Base-by-base conservation (phyloP, 2,888 invertebrate species). In the Eristalis pertinax region DNA sequence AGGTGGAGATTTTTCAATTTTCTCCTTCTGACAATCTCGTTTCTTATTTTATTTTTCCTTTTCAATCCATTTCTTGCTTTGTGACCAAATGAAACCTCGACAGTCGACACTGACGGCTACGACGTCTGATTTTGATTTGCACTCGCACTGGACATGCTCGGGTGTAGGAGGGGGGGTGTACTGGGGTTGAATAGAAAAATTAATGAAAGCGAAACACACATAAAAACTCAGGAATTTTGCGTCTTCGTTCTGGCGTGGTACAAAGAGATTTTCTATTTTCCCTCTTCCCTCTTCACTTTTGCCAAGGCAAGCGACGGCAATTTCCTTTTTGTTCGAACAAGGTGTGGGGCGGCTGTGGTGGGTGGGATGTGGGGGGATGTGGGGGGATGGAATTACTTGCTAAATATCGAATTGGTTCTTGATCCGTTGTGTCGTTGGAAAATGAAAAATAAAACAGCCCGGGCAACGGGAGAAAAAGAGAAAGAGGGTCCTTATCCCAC, bases 51-150 rank as follows among this genome's bases (percentile, higher is more conserved):
- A 10, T 74, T 38, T n/a, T 29, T 19, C 35, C 35, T 58, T 35
- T 50, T n/a, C 50, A 50, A 50, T 50, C 19, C 19, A 50, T 50
- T 50, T 50, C 19, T 50, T 32, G 19, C 7, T 29, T 70, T 15
- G 63, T 60, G 75, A 67, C 75, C 65, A 67, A 58, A 75, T 11
- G 58, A 38, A 65, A 65, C 15, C 7, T 65, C 41, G 38, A 35
- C 38, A 19, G 13, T 65, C 41, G 38, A 35, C 38, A 19, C 19
- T 65, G 64, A 65, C 38, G 64, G 32, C 58, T 22, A 69, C 58
- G 50, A 68, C 29, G 76, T 69, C 76, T 77, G 76, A 69, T 50
- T 77, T 77, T 77, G 76, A 77, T 69, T 68, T 50, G 29, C 29
- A 67, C 67, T 35, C 26, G 50, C 50, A 50, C 19, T 19, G 50